Evolutionary conservation across 1,140 invertebrate species (phyloP), one percentile per base, ranked within the genome.

Genomic region (Platyscapa corneri): DNA sequence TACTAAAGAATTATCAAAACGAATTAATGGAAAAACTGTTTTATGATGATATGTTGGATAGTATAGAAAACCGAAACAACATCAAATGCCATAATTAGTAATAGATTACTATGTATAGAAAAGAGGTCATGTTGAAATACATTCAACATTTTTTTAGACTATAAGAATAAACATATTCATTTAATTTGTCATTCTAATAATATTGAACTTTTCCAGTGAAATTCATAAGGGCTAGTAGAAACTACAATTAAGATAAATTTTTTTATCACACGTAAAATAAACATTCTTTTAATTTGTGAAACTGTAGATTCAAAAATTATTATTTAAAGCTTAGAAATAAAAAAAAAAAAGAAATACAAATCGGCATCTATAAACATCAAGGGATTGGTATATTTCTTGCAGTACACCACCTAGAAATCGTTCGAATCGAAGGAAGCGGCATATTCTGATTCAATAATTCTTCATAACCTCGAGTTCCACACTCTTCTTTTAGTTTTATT

Each of bases 401-500:
- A 18, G 67, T 81, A 23, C 84, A 85, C 84, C 84, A 85, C 32
- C 84, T 85, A n/a, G 75, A 64, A 30, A 85, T 80, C 64, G 84
- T 86, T 53, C 79, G 53, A 32, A 86, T 77, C 10, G 80, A 82
- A 30, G 84, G 84, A n/a, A 82, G 39, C 14, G 84, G 84, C 30
- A 86, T 37, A 67, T 82, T 76, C 53, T 86, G 84, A 65, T 67
- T 82, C 27, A 86, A 56, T 56, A 86, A 77, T 77, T 86, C 84
- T 56, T 82, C 80, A 42, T 86, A 86, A 10, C 84, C 84, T 37
- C 72, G 70, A 20, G 30, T 82, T n/a, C 84, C 84, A 82, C 84
- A 86, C 46, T 67, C 78, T 67, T 77, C 23, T 82, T 86, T 86
- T 37, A 86, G 70, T 67, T 82, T 86, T 20, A 82, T 37, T 10